A percentile compares a stretch with the other conserved stretches of the same genome.
Conservation (phyloP, 2,113 vertebrate species). For the Marmota monax region DNA sequence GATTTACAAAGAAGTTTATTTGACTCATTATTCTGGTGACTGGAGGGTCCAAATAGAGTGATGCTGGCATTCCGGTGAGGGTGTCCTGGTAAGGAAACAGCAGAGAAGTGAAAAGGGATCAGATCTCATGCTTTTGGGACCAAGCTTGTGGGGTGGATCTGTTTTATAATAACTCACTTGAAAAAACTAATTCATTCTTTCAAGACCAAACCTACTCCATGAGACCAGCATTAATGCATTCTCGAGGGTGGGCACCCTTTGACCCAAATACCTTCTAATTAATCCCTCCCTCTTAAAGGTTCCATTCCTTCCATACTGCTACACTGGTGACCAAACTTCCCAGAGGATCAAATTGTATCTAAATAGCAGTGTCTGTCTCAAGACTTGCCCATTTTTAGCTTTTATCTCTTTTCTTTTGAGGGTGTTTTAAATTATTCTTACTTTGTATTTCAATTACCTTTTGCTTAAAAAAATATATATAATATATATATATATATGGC, state of each 20-base stretch:
- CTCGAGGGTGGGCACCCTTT: background rate
- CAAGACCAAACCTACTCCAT: background rate
- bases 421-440: slow-evolving; percentile 25
- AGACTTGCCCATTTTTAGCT: background rate
- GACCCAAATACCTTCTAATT: too few species aligned
- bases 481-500: too few species aligned
- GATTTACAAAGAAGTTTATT: background rate
- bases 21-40: background rate
- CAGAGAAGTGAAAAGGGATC: background rate
- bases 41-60: background rate
- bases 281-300: background rate
- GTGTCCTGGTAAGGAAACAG: background rate
- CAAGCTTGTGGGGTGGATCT: too few species aligned
- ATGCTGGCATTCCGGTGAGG: background rate
- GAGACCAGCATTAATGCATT: too few species aligned
- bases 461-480: background rate
- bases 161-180: background rate
- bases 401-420: background rate
- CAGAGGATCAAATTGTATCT: background rate
- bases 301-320: too few species aligned
- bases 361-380: background rate
- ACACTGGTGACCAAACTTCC: background rate
- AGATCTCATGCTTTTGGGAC: too few species aligned
- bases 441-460: slow-evolving; percentile 45
- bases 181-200: background rate